Percentiles rank a stretch among this genome's conserved stretches.
Conservation (phyloP, 2,888 invertebrate genomes). For the Platycheirus rosarum region DNA sequence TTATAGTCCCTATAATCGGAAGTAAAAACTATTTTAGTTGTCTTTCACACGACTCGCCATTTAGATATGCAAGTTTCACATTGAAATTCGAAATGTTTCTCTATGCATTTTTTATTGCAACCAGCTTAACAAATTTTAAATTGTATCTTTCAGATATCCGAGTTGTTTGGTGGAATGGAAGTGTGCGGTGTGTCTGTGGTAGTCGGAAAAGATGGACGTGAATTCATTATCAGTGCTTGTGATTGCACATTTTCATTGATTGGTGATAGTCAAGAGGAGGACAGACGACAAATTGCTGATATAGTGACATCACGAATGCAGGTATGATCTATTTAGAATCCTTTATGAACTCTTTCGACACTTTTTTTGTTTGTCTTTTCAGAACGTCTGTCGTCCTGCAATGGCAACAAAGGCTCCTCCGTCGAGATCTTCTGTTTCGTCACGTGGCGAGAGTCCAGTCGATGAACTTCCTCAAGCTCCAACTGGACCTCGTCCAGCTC, state of each 20-base stretch:
- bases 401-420: conserved; percentile 85
- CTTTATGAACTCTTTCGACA: not conserved
- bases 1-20: too few relatives aligned
- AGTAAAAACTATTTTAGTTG: too few relatives aligned
- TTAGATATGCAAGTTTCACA: too few relatives aligned
- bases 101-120: too few relatives aligned
- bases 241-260: conserved; percentile 96
- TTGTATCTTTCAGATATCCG: conserved; percentile 86
- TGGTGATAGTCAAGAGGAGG: conserved; percentile 98
- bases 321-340: conserved; percentile 83
- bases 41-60: too few relatives aligned
- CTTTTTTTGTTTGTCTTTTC: conserved; percentile 45
- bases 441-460: conserved; percentile 83
- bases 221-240: conserved; percentile 97
- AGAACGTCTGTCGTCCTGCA: conserved; percentile 85
- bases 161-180: conserved; percentile 95
- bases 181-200: conserved; percentile 96
- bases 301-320: conserved; percentile 96
- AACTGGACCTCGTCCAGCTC: conserved; percentile 82
- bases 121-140: too few relatives aligned
- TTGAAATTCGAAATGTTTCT: too few relatives aligned
- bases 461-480: conserved; percentile 83
- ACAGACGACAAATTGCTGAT: conserved; percentile 96
- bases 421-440: conserved; percentile 85
- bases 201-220: conserved; percentile 95